These are phyloP conservation scores for Panagrolaimus sp. DNA, from an alignment of 1,140 invertebrate species.

Conservation along the genomic window DNA sequence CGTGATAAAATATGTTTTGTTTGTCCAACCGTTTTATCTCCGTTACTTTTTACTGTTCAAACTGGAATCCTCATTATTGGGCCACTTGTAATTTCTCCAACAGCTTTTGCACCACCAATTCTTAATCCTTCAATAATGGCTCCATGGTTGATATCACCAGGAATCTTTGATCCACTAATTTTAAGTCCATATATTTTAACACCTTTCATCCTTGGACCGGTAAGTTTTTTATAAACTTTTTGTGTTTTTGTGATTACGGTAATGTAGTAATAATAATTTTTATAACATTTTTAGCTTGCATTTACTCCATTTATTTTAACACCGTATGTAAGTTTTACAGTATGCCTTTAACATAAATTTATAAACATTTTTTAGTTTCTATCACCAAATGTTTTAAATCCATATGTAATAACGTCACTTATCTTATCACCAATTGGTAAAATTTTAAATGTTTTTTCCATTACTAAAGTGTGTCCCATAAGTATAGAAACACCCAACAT, in stretches of 20 bases:
- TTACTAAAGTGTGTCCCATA: too few species aligned
- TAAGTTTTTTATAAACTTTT: not conserved
- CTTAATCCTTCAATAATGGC: not conserved
- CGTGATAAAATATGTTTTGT: not conserved
- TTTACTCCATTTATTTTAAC: slow-evolving; percentile 14
- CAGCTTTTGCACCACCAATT: not conserved
- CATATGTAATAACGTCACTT: slow-evolving; percentile 29
- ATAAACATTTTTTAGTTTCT: slow-evolving; percentile 14
- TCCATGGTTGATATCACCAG: not conserved
- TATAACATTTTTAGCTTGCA: not conserved
- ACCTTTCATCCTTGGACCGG: slow-evolving; percentile 5
- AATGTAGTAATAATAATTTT: too few species aligned
- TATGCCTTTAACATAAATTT: not conserved
- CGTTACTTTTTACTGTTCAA: not conserved
- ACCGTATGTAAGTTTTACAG: slow-evolving; percentile 1
- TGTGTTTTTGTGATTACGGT: too few species aligned
- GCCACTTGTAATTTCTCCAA: not conserved
- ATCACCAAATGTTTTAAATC: slow-evolving; percentile 29
- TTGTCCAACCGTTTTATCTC: not conserved
- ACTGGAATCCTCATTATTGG: not conserved
- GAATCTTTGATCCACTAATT: slow-evolving; percentile 5
- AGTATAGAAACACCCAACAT: too few species aligned
- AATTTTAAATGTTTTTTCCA: not conserved
- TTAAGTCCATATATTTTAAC: slow-evolving; percentile 7
- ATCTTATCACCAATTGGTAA: slow-evolving; percentile 28